Evolutionary conservation across 1,140 invertebrate species (phyloP), one percentile per base, ranked within the genome.

Genomic region (Drosophila ironensis): DNA sequence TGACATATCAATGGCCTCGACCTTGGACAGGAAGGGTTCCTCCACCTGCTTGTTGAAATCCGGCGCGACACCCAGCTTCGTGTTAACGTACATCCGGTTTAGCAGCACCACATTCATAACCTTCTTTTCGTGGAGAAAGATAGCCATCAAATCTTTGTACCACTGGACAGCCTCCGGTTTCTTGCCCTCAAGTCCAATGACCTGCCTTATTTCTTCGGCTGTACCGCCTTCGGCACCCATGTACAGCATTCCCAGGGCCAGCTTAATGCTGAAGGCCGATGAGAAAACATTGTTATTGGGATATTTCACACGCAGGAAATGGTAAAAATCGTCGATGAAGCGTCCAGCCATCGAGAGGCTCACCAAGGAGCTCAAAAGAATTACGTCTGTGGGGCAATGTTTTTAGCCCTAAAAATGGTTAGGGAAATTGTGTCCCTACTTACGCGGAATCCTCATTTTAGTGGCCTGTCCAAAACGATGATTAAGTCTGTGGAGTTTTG

Each of bases 181-280:
- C n/a, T n/a, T n/a, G n/a, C n/a, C n/a, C n/a, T n/a, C n/a, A n/a
- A n/a, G n/a, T n/a, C n/a, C n/a, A n/a, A n/a, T n/a, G n/a, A n/a
- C n/a, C n/a, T n/a, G n/a, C n/a, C n/a, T n/a, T n/a, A n/a, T n/a
- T n/a, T n/a, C n/a, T n/a, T 88, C 30, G 1, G 90, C 90, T 1
- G 93, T 93, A 4, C 88, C 53, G 2, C 91, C 92, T n/a, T 42
- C 66, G 5, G 93, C 90, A 5, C 92, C 94, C 12, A 91, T 54
- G n/a, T 90, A 91, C 14, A 92, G 80, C 88, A 94, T 89, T 1
- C 91, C 91, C 19, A 94, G 71, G 7, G 92, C 90, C 14, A 91
- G 90, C 25, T 92, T 74, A 11, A 93, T 84, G 19, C 92, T 53
- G 4, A 61, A 4, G 0, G 57, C 48, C 0, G 57, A 61, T 8